These are phyloP conservation scores for Aricia agestis DNA, from an alignment of 1,140 invertebrate species.

Conservation along the genomic window DNA sequence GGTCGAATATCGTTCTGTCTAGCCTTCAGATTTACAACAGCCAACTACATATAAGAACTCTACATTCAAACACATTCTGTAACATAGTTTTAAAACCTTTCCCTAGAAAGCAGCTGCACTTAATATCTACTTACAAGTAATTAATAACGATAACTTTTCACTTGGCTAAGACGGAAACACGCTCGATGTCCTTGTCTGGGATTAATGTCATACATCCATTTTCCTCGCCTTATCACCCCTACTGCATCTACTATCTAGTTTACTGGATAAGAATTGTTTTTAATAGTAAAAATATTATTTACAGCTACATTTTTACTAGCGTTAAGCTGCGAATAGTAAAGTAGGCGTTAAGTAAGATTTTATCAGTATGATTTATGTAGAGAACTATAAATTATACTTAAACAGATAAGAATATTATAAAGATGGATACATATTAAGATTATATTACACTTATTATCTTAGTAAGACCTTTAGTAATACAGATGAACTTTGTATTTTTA, in stretches of 20 bases:
- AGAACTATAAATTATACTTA: too few relatives aligned
- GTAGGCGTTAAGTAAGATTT: too few relatives aligned
- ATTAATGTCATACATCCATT: constrained; percentile 11
- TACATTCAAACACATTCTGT: neutral
- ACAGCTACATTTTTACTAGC: neutral
- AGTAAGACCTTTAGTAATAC: too few relatives aligned
- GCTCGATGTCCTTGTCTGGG: neutral
- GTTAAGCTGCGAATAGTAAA: neutral
- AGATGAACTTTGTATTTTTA: too few relatives aligned
- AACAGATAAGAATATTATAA: too few relatives aligned
- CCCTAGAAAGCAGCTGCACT: neutral
- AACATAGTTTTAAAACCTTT: neutral
- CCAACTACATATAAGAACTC: too few relatives aligned
- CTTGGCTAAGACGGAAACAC: constrained; percentile 1
- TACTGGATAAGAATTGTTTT: neutral
- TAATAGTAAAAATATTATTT: neutral
- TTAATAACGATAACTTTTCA: neutral
- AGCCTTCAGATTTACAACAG: too few relatives aligned
- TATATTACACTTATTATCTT: too few relatives aligned
- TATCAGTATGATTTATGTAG: too few relatives aligned
- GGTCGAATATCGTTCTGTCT: too few relatives aligned
- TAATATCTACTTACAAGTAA: neutral
- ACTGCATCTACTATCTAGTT: neutral
- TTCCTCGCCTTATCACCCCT: neutral
- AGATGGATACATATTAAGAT: too few relatives aligned